Base-by-base conservation (phyloP, 1,140 invertebrate genomes). In the Neocloeon triangulifer region DNA sequence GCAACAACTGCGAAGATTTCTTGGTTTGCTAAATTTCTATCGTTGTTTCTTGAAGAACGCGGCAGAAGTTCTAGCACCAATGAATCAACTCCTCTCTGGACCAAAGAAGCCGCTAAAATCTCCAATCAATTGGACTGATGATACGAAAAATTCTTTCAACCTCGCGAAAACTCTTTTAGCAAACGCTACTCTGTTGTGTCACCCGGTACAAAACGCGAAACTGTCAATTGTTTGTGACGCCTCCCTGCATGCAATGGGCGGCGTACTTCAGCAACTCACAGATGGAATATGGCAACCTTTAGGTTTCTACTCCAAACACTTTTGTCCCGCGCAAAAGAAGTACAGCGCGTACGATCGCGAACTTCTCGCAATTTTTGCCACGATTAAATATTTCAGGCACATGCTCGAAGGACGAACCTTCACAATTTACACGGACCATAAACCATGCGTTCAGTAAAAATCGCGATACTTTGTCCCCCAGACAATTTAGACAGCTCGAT, bases 11-110 rank as follows among this genome's bases (percentile, higher is more conserved):
- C 35, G 45, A 14, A 32, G 41, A 25, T 55, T 49, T 33, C 28
- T 56, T 3, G 52, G 44, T 2, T 43, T 48, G 38, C 1, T 50
- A 5, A 48, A 52, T 34, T 49, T 43, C 33, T 52, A 51, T 21
- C 28, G 47, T 1, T 19, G 41, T 2, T 44, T 35, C 28, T 32
- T 53, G 16, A 46, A 41, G 6, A 28, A 40, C 2, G 43, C 44
- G 1, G 44, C 49, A 0, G 27, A 38, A n/a, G 17, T 37, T 0
- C 49, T 46, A 15, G 28, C 39, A 14, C 41, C 38, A 5, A 32
- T 52, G 1, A 36, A 39, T 6, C 30, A 39, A 12, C 35, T 39
- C 9, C 25, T 39, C 17, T 23, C 30, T 26, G 41, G 39, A 1
- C 37, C 20, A 22, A 38, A 41, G 26, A 41, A 16, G 38, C 41